Percentiles rank a stretch among this genome's conserved stretches.
These are phyloP conservation scores for Chaunax sp. DNA, from an alignment of 2,797 vertebrate species.

Conservation along the genomic window DNA sequence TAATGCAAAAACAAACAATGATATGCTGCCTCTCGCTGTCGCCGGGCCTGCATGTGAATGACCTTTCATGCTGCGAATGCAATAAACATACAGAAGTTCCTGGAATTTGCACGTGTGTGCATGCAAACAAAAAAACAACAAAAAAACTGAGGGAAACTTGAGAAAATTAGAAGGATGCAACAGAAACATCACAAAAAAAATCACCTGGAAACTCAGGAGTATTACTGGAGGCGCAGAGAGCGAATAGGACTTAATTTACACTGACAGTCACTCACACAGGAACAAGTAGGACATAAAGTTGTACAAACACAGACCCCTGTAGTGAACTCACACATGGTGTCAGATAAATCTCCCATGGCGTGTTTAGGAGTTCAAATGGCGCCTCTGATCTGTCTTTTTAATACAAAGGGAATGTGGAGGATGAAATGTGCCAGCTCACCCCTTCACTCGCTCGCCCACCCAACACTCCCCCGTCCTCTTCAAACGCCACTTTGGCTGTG, in stretches of 20 bases:
- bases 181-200: constrained; percentile 6
- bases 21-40: constrained; percentile 41
- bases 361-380: constrained; percentile 73
- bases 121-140: not conserved
- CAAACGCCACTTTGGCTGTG: constrained; percentile 61
- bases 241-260: constrained; percentile 28
- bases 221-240: constrained; percentile 10
- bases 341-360: constrained; percentile 69
- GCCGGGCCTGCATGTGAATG: constrained; percentile 36
- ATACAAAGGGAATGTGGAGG: constrained; percentile 70
- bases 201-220: not conserved
- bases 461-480: constrained; percentile 24
- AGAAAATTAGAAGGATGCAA: constrained; percentile 2
- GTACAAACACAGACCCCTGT: constrained; percentile 56
- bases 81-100: constrained; percentile 27
- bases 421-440: constrained; percentile 62
- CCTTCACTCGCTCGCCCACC: constrained; percentile 22
- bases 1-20: constrained; percentile 59
- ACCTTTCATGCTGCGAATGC: constrained; percentile 27
- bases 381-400: constrained; percentile 75
- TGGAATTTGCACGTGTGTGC: constrained; percentile 28
- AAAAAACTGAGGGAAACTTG: not conserved
- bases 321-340: constrained; percentile 63
- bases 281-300: constrained; percentile 47
- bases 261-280: constrained; percentile 33